A percentile compares a stretch with the other conserved stretches of the same genome.
Conservation (phyloP, 2,113 vertebrate species). For the Potamarius usumacintae region DNA sequence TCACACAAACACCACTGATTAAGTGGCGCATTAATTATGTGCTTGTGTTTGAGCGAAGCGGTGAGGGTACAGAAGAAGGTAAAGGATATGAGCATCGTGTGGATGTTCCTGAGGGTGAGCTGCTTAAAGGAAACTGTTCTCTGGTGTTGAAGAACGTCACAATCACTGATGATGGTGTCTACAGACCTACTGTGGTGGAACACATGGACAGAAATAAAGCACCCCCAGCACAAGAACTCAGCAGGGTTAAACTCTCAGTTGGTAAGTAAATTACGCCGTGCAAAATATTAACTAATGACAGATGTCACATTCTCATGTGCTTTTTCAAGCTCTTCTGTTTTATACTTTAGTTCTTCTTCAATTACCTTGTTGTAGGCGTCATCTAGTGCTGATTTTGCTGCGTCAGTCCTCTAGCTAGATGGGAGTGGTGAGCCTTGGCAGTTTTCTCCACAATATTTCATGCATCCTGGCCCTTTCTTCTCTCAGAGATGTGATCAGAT, state of each 20-base stretch:
- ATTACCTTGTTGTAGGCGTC: too few relatives aligned
- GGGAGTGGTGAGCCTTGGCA: too few relatives aligned
- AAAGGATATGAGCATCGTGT: neutral
- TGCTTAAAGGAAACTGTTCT: neutral
- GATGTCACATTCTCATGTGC: too few relatives aligned
- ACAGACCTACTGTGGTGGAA: neutral
- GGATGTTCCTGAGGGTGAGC: neutral
- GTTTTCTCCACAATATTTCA: too few relatives aligned
- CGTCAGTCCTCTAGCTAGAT: too few relatives aligned
- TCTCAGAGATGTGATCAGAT: too few relatives aligned
- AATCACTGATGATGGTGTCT: neutral
- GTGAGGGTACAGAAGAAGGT: rapidly evolving
- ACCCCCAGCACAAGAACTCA: neutral
- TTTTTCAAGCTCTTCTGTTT: too few relatives aligned
- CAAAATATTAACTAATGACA: neutral
- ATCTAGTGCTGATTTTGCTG: too few relatives aligned
- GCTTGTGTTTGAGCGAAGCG: neutral
- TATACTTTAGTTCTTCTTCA: too few relatives aligned
- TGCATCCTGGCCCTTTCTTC: too few relatives aligned
- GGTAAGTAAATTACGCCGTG: neutral
- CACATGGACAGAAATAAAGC: neutral
- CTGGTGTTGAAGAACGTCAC: neutral
- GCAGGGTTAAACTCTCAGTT: neutral
- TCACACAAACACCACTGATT: neutral
- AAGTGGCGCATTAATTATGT: neutral